Evolutionary conservation across 1,140 invertebrate genomes (phyloP).

Genomic region (Achroia grisella): DNA sequence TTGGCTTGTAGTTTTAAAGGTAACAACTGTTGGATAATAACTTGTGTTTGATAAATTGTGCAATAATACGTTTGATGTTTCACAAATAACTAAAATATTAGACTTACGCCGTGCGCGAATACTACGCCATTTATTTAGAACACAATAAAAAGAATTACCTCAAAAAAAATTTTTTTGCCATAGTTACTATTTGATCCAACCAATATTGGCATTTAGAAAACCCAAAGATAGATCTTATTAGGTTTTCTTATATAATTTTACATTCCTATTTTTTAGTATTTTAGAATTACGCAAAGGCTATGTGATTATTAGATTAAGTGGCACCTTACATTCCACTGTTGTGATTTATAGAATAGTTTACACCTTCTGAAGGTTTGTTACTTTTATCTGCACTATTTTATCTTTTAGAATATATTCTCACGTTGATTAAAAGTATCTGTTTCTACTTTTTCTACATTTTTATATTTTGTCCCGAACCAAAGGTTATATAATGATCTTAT

Average conservation of each 20-base stretch:
- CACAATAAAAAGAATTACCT: too few relatives aligned
- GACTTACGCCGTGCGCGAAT: too few relatives aligned
- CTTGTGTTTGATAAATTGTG: too few relatives aligned
- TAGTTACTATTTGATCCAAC: constrained; percentile 16
- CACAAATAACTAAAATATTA: too few relatives aligned
- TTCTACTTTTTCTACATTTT: constrained; percentile 8
- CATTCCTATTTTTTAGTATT: constrained; percentile 22
- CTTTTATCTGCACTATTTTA: constrained; percentile 12
- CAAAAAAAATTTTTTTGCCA: too few relatives aligned
- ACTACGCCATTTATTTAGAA: too few relatives aligned
- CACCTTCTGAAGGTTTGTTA: constrained; percentile 20
- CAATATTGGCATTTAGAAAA: constrained; percentile 38
- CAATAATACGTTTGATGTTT: too few relatives aligned
- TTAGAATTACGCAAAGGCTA: constrained; percentile 42
- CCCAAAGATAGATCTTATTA: constrained; percentile 43
- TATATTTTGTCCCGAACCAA: constrained; percentile 6
- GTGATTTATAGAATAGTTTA: constrained; percentile 58
- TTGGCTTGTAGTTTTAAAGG: too few relatives aligned
- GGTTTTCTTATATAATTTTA: constrained; percentile 26
- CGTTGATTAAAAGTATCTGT: constrained; percentile 2
- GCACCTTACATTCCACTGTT: constrained; percentile 65
- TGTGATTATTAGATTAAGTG: constrained; percentile 63
- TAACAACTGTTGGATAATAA: too few relatives aligned
- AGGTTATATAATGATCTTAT: constrained; percentile 3
- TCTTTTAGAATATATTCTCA: constrained; percentile 3